Base-by-base conservation (phyloP, 1,140 invertebrate genomes). In the Magallana ariakensis region DNA sequence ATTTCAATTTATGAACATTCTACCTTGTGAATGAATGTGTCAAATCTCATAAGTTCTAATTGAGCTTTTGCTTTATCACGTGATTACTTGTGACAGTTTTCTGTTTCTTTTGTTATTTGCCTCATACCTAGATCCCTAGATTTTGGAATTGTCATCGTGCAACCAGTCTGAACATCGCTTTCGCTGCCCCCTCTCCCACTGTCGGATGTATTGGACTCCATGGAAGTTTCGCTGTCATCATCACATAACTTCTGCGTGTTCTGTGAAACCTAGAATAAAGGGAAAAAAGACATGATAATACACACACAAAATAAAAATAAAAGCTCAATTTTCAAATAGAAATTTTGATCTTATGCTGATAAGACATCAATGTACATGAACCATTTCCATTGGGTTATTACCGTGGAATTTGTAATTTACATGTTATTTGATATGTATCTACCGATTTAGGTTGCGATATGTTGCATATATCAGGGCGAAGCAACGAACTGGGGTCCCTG, bases 171-270 rank as follows among this genome's bases (percentile, higher is more conserved):
- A 19, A 91, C 89, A 60, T 92, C 91, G 54, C 91, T 90, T 56
- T 91, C 91, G 81, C 91, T 92, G 62, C 90, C 91, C 26, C 91
- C 91, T 19, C 90, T 89, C 11, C 91, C 91, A 57, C 91, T 92
- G 82, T 92, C 91, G 58, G 89, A 90, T 8, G 90, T 88, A 60
- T 87, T 90, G 5, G 90, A 90, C 84, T 92, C 91, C 82, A 90
- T 90, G 80, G 91, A 92, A 11, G 89, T 90, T 53, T 92, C 90
- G 84, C 91, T 92, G 58, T 92, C 89, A 60, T 89, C 84, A 80
- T 92, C 91, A 33, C 53, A 55, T 56, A 82, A 16, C 55, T 82
- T 75, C 66, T 13, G 66, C 22, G 66, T 19, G 13, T 26, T 75
- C 66, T 75, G 66, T 75, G 66, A 75, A 75, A 22, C 66, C 66